phyloP scores from a whole-genome alignment of 2,888 invertebrate genomes.

The Lamellibrachia columna region DNA sequence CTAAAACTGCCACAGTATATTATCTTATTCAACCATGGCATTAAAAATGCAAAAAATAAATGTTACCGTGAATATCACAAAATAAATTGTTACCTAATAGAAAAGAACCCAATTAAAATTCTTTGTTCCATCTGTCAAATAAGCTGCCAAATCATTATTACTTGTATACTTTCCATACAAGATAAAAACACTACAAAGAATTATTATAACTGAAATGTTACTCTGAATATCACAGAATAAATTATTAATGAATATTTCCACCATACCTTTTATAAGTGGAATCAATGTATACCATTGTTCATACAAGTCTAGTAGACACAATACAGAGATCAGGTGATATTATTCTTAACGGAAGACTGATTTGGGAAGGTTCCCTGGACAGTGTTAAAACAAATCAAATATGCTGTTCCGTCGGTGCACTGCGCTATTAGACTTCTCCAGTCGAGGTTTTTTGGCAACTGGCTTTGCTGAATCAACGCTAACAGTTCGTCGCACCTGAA shows the following conservation, averaged over 20 bases:
- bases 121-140: not conserved
- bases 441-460: not conserved
- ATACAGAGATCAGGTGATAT: not conserved
- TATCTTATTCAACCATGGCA: not conserved
- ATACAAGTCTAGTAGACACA: too few species aligned
- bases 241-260: not conserved
- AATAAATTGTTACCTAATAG: not conserved
- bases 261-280: too few species aligned
- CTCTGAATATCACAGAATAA: conserved; percentile 3
- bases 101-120: not conserved
- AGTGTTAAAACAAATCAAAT: conserved; percentile 6
- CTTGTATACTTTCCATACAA: not conserved
- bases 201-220: not conserved
- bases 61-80: too few species aligned
- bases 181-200: not conserved
- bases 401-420: not conserved
- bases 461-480: conserved; percentile 3
- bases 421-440: not conserved
- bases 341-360: not conserved
- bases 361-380: not conserved
- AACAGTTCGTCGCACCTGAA: not conserved
- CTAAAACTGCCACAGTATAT: too few species aligned
- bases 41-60: not conserved
- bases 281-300: too few species aligned
- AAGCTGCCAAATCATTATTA: not conserved